Percentiles rank a stretch among this genome's conserved stretches.
Evolutionary conservation across 2,113 vertebrate species (phyloP).

Genomic region (Poeciliopsis occidentalis): DNA sequence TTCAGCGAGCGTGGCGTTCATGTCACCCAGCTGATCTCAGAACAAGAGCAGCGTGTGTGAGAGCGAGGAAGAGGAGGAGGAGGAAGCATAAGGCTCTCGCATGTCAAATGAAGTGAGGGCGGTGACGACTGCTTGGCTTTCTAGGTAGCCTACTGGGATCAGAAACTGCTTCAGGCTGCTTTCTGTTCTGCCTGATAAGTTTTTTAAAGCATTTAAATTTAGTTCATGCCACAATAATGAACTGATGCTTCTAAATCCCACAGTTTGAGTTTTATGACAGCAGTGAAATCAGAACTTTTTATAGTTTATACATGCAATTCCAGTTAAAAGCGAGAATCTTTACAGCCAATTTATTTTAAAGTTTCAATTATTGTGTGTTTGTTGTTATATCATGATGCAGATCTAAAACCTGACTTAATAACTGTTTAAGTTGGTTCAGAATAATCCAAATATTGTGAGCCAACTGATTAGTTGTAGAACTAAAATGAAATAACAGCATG

Average conservation of each 20-base stretch:
- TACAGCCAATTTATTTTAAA: not conserved
- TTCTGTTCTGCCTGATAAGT: not conserved
- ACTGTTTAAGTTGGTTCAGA: not conserved
- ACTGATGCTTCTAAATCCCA: no score
- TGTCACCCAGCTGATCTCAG: conserved; percentile 59
- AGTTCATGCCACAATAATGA: no score
- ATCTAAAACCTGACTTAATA: not conserved
- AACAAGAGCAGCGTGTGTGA: conserved; percentile 50
- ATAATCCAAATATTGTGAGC: no score
- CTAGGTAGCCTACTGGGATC: conserved; percentile 4
- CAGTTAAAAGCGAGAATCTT: not conserved
- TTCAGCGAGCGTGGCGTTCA: conserved; percentile 56
- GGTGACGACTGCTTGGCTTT: conserved; percentile 37
- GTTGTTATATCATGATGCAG: not conserved
- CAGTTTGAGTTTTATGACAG: not conserved
- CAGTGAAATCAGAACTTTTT: not conserved
- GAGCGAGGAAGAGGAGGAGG: not conserved
- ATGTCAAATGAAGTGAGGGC: conserved; percentile 57
- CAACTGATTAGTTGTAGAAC: no score
- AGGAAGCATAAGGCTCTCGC: conserved; percentile 44
- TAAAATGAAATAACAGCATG: no score
- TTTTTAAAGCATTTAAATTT: not conserved
- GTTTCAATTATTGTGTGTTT: not conserved
- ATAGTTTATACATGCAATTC: not conserved
- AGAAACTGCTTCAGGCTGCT: not conserved